A percentile compares a stretch with the other conserved stretches of the same genome.
phyloP scores from a whole-genome alignment of 2,888 invertebrate species.

The Hydropsyche betteni region DNA sequence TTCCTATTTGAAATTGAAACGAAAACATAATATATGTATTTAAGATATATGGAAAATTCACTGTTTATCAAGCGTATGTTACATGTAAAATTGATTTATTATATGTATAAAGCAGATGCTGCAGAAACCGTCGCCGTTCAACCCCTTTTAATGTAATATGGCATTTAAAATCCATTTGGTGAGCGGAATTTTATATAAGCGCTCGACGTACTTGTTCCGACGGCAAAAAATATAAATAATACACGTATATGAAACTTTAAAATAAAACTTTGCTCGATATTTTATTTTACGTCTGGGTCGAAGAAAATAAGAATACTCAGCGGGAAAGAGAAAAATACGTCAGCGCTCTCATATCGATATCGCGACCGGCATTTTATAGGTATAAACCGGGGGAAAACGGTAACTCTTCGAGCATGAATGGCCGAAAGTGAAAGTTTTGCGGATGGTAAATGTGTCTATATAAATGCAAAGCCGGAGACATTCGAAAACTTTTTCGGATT shows the following conservation, averaged over 20 bases:
- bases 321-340: neutral
- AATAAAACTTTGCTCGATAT: constrained; percentile 20
- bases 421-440: constrained; percentile 30
- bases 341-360: constrained; percentile 6
- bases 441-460: constrained; percentile 28
- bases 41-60: too few relatives aligned
- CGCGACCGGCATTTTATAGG: neutral
- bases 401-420: constrained; percentile 29
- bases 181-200: constrained; percentile 41
- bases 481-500: constrained; percentile 26
- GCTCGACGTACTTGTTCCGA: constrained; percentile 9
- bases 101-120: constrained; percentile 35
- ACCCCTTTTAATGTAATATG: constrained; percentile 50
- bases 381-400: neutral
- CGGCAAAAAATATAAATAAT: neutral
- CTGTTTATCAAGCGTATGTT: too few relatives aligned
- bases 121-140: constrained; percentile 37
- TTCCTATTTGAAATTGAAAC: too few relatives aligned
- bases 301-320: too few relatives aligned
- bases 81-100: too few relatives aligned
- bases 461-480: constrained; percentile 26
- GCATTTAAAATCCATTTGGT: constrained; percentile 51
- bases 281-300: neutral
- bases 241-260: constrained; percentile 12
- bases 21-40: too few relatives aligned